A percentile compares a stretch with the other conserved stretches of the same genome.
phyloP scores from a whole-genome alignment of 2,113 vertebrate species.

The Pimephales promelas region DNA sequence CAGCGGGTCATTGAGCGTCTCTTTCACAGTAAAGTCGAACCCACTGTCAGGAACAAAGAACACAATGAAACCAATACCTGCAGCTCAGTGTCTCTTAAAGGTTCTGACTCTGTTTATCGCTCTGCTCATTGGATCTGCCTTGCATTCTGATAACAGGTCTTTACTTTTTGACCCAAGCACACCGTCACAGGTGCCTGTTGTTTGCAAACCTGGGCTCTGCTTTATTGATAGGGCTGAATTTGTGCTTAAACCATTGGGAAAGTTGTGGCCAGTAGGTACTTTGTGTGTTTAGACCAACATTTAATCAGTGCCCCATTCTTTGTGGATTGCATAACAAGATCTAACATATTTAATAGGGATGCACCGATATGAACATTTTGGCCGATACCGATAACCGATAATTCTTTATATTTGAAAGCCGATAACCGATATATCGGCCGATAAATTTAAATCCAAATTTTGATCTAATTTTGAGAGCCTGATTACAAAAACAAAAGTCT shows the following conservation, averaged over 20 bases:
- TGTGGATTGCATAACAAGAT: not conserved
- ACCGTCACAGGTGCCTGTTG: not conserved
- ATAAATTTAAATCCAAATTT: no score
- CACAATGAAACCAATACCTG: constrained; percentile 8
- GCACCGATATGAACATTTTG: no score
- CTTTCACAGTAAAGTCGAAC: not conserved
- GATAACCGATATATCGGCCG: no score
- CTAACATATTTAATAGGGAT: no score
- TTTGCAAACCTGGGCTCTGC: constrained; percentile 7
- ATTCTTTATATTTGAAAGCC: no score
- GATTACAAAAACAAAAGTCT: no score
- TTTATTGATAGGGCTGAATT: not conserved
- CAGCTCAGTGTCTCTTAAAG: not conserved
- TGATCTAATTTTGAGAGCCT: no score
- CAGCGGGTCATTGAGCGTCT: constrained; percentile 24
- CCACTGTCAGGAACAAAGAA: not conserved
- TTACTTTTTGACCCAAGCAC: not conserved
- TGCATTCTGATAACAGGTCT: not conserved
- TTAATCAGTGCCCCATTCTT: not conserved
- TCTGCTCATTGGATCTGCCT: not conserved
- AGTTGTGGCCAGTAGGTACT: not conserved
- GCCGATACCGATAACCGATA: no score
- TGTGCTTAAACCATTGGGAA: not conserved
- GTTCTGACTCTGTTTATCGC: constrained; percentile 2
- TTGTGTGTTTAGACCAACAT: not conserved